Percentiles rank a stretch among this genome's conserved stretches.
phyloP scores from a whole-genome alignment of 2,113 vertebrate genomes.

The Leucoraja erinaceus region DNA sequence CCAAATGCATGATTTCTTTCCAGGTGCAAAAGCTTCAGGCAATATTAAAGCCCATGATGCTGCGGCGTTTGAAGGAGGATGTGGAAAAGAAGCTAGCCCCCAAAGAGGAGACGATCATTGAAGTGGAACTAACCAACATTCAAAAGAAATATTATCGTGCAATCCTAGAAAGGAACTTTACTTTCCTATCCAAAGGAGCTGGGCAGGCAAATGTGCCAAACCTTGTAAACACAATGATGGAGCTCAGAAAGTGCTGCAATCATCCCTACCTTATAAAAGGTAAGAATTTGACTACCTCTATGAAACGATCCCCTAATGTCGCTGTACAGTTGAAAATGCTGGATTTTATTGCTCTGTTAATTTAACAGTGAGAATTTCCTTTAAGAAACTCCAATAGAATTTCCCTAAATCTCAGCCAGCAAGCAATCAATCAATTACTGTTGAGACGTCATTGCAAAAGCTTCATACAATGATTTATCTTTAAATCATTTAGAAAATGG shows the following conservation, averaged over 20 bases:
- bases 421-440: not conserved
- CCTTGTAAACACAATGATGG: constrained; percentile 98
- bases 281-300: constrained; percentile 46
- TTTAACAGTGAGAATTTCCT: not conserved
- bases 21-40: constrained; percentile 95
- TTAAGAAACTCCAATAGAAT: not conserved
- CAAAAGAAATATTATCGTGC: constrained; percentile 98
- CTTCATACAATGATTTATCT: not conserved
- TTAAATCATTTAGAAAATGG: not conserved
- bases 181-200: constrained; percentile 92
- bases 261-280: constrained; percentile 99
- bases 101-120: constrained; percentile 96
- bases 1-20: constrained; percentile 38
- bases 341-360: not conserved
- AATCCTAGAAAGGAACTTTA: constrained; percentile 95
- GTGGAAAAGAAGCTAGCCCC: constrained; percentile 97
- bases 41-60: constrained; percentile 98
- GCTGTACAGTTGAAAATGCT: not conserved
- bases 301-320: not conserved
- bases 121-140: constrained; percentile 97
- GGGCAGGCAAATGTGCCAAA: constrained; percentile 94
- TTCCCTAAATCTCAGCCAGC: not conserved
- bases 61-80: constrained; percentile 90
- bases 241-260: constrained; percentile 95
- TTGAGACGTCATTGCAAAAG: not conserved